Evolutionary conservation across 1,140 invertebrate genomes (phyloP).

Genomic region (Ceratosolen solmsi): DNA sequence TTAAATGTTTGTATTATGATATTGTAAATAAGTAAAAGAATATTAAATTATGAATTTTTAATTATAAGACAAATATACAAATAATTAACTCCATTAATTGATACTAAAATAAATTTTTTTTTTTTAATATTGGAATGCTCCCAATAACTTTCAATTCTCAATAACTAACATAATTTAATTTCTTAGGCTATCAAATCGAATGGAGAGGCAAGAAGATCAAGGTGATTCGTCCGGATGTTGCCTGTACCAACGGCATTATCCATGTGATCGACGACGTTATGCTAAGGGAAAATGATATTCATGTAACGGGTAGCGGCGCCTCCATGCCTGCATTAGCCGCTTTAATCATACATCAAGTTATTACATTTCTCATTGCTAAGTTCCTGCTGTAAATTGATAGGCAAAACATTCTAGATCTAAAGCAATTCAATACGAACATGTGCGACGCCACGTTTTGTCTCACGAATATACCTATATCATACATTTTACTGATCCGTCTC

Average conservation of each 20-base stretch:
- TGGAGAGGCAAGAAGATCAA: conserved; percentile 88
- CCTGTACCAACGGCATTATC: conserved; percentile 94
- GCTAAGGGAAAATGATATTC: conserved; percentile 87
- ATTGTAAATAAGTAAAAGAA: too few relatives aligned
- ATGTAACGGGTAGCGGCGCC: conserved; percentile 76
- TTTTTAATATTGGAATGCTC: too few relatives aligned
- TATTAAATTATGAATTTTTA: too few relatives aligned
- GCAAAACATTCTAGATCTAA: background rate
- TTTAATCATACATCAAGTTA: conserved; percentile 62
- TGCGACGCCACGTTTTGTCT: background rate
- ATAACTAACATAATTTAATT: too few relatives aligned
- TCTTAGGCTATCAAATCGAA: conserved; percentile 85
- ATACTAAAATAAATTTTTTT: too few relatives aligned
- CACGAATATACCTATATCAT: background rate
- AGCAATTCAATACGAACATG: background rate
- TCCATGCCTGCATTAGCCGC: conserved; percentile 20
- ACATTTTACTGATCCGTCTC: conserved; percentile 23
- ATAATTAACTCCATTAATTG: too few relatives aligned
- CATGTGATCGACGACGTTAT: conserved; percentile 92
- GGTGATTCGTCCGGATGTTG: conserved; percentile 90
- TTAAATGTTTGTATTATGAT: too few relatives aligned
- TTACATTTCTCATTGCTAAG: conserved; percentile 70
- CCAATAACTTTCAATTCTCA: too few relatives aligned
- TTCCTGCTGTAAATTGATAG: conserved; percentile 67
- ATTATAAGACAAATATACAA: too few relatives aligned